Conservation (phyloP, 1,140 invertebrate genomes). For the Aphaenogaster floridana region DNA sequence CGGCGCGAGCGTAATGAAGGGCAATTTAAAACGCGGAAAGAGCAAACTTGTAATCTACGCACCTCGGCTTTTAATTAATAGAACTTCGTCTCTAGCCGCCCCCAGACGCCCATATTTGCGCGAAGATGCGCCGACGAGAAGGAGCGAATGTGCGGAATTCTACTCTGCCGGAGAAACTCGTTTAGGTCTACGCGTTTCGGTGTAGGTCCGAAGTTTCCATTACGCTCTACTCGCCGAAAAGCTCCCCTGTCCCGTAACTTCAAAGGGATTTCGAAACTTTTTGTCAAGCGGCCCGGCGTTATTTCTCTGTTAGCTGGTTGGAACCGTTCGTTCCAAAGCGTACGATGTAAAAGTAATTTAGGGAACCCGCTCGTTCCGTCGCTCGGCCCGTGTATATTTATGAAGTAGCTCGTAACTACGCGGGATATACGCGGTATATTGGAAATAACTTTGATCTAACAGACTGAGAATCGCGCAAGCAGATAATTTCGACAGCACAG, state of each 20-base stretch:
- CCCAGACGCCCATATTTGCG: constrained; percentile 23
- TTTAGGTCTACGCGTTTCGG: constrained; percentile 43
- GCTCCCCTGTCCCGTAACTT: constrained; percentile 54
- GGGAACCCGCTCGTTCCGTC: constrained; percentile 23
- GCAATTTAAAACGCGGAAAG: constrained; percentile 47
- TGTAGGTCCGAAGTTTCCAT: constrained; percentile 54
- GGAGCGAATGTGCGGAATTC: constrained; percentile 5
- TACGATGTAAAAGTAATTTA: constrained; percentile 65
- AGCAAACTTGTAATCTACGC: constrained; percentile 41
- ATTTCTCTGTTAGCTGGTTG: constrained; percentile 61
- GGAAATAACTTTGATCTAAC: constrained; percentile 59
- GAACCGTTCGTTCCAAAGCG: constrained; percentile 44
- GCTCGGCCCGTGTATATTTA: constrained; percentile 57
- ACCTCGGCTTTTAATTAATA: constrained; percentile 50
- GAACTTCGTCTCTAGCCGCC: constrained; percentile 12
- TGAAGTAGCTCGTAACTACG: constrained; percentile 48
- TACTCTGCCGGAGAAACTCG: constrained; percentile 37
- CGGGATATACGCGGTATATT: constrained; percentile 34
- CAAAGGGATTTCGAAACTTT: constrained; percentile 65
- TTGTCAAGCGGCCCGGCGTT: constrained; percentile 50
- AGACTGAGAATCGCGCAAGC: constrained; percentile 27
- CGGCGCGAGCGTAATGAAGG: neutral
- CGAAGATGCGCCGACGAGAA: constrained; percentile 25
- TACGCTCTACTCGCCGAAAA: constrained; percentile 37
- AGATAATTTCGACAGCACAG: constrained; percentile 26